phyloP scores from a whole-genome alignment of 2,113 vertebrate genomes.

The Hassar affinis region DNA sequence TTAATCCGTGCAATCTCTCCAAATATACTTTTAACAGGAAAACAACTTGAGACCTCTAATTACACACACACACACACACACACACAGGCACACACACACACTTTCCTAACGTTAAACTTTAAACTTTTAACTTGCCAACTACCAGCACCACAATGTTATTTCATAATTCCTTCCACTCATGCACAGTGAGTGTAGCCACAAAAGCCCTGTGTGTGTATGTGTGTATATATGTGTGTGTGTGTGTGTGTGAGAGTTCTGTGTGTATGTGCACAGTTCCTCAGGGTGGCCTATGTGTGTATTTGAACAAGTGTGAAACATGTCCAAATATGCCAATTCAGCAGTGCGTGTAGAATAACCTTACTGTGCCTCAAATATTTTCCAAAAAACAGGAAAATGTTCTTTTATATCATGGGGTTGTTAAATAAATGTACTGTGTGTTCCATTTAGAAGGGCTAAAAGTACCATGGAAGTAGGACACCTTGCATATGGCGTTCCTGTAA shows the following conservation, averaged over 20 bases:
- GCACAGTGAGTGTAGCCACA: slow-evolving; percentile 1
- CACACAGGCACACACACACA: not conserved
- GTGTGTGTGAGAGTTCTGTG: slow-evolving; percentile 22
- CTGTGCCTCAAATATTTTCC: slow-evolving; percentile 1
- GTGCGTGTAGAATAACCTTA: not conserved
- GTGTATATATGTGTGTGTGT: not conserved
- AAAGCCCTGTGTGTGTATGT: slow-evolving; percentile 10
- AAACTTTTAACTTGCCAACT: slow-evolving; percentile 2
- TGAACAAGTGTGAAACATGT: slow-evolving; percentile 17
- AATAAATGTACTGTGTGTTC: not conserved
- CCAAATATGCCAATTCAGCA: not conserved
- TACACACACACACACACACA: not conserved
- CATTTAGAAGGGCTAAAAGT: not conserved
- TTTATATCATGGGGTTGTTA: not conserved
- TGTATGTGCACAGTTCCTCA: not conserved
- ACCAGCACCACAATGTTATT: slow-evolving; percentile 8
- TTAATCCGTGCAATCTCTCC: not conserved
- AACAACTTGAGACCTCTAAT: slow-evolving; percentile 3
- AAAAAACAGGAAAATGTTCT: slow-evolving; percentile 27
- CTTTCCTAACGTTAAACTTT: slow-evolving; percentile 22
- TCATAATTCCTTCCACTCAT: slow-evolving; percentile 30
- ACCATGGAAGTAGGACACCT: not conserved
- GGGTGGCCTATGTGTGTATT: slow-evolving; percentile 28
- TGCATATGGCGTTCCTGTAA: not conserved
- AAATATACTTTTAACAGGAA: not conserved